Conservation (phyloP, 1,140 invertebrate genomes). For the Dendrolimus kikuchii region DNA sequence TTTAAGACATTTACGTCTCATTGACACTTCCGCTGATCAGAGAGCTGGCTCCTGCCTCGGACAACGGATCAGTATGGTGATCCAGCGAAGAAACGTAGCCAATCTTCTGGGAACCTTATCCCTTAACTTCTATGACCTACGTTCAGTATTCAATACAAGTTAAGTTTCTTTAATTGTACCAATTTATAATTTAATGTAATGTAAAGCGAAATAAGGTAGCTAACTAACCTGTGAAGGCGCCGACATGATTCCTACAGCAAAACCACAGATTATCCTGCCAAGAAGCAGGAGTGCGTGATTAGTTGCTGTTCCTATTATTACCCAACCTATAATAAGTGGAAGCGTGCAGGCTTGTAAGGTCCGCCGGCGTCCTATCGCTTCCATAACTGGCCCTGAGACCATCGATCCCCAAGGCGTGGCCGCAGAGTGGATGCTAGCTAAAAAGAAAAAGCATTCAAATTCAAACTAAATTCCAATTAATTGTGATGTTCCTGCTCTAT, state of each 20-base stretch:
- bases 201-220: background rate
- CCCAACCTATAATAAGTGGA: conserved; percentile 77
- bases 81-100: too few species aligned
- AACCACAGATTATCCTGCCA: conserved; percentile 78
- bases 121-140: too few species aligned
- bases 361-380: conserved; percentile 74
- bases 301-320: conserved; percentile 74
- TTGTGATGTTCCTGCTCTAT: too few species aligned
- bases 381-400: conserved; percentile 76
- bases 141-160: too few species aligned
- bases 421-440: conserved; percentile 79
- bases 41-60: too few species aligned
- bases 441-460: conserved; percentile 16
- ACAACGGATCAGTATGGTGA: too few species aligned
- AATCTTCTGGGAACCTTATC: too few species aligned
- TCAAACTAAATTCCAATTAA: background rate
- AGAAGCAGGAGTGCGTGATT: conserved; percentile 74
- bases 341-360: conserved; percentile 74
- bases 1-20: too few species aligned
- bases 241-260: conserved; percentile 79
- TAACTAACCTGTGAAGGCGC: conserved; percentile 76
- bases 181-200: too few species aligned
- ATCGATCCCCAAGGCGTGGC: conserved; percentile 78
- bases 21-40: too few species aligned
- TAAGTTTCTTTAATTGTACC: too few species aligned